A percentile compares a stretch with the other conserved stretches of the same genome.
Conservation (phyloP, 1,140 invertebrate genomes). For the Aphelenchoides fujianensis region DNA sequence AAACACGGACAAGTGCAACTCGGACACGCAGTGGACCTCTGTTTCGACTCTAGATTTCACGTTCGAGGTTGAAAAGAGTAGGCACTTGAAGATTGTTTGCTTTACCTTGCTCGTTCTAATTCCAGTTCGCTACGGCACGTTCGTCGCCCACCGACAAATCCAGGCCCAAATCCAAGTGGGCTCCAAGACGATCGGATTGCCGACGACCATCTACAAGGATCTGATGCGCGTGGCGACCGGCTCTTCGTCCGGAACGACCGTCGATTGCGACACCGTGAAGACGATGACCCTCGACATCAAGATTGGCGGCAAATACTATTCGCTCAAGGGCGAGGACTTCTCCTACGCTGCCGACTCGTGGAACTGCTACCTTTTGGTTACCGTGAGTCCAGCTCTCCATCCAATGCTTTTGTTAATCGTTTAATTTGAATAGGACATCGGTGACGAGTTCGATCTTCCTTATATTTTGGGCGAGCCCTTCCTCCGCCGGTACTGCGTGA, state of each 20-base stretch:
- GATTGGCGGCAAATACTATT: not conserved
- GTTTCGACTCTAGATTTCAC: not conserved
- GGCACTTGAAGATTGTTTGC: too few species aligned
- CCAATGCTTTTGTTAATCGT: not conserved
- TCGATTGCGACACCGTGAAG: not conserved
- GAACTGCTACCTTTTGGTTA: not conserved
- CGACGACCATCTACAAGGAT: slow-evolving; percentile 11
- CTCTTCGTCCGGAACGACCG: not conserved
- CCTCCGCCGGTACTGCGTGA: not conserved
- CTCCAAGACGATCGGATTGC: not conserved
- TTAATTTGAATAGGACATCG: not conserved
- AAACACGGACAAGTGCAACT: slow-evolving; percentile 15
- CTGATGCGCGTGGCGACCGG: not conserved
- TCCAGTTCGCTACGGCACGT: not conserved
- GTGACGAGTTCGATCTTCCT: not conserved
- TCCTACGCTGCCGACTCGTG: not conserved
- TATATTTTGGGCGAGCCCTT: not conserved
- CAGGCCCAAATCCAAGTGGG: not conserved
- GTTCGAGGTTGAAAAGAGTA: slow-evolving; percentile 1
- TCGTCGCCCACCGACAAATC: slow-evolving; percentile 3
- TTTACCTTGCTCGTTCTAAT: too few species aligned
- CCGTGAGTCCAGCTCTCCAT: not conserved
- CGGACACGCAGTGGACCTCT: not conserved
- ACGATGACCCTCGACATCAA: not conserved
- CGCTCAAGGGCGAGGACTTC: not conserved